Base-by-base conservation (phyloP, 1,140 invertebrate genomes). In the Cephus cinctus region DNA sequence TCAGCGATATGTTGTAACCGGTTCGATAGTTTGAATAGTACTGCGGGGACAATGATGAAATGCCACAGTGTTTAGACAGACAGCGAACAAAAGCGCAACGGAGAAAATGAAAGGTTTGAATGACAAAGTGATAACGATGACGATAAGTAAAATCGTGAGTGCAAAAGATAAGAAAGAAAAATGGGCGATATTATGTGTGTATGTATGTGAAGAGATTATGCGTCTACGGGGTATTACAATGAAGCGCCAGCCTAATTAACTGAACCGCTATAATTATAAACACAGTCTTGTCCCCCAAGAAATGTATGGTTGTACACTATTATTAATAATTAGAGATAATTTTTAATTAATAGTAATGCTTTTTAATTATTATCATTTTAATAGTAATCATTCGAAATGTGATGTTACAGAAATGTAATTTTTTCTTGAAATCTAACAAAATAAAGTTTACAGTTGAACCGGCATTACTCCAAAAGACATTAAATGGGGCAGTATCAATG, bases 231-330 rank as follows among this genome's bases (percentile, higher is more conserved):
- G 50, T 50, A 39, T 21, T 39, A 18, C n/a, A 30, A 21, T 11
- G 39, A 48, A 36, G 22, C 20, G 39, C n/a, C n/a, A 43, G 47
- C 47, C 47, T 50, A 50, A 57, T 34, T 25, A 48, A 57, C 65
- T 59, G 40, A 61, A 50, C 38, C 63, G 66, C 61, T 62, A 51
- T 47, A 57, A 65, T 65, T n/a, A 58, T 56, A 58, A 65, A 57
- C 51, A 56, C 57, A 67, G 61, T 63, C 50, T 55, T 61, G 61
- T 54, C 52, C 56, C 58, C 46, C 42, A 56, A 63, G 52, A 61
- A 61, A 62, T 68, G 62, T 73, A 73, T 75, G 70, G 67, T 73
- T 76, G 73, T 76, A 75, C 62, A 76, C 72, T 76, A 75, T 71
- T 76, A 76, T 73, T 73, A 74, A 69, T 75, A 73, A 73, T 71